phyloP scores from a whole-genome alignment of 1,140 invertebrate species.

The Arion vulgaris region DNA sequence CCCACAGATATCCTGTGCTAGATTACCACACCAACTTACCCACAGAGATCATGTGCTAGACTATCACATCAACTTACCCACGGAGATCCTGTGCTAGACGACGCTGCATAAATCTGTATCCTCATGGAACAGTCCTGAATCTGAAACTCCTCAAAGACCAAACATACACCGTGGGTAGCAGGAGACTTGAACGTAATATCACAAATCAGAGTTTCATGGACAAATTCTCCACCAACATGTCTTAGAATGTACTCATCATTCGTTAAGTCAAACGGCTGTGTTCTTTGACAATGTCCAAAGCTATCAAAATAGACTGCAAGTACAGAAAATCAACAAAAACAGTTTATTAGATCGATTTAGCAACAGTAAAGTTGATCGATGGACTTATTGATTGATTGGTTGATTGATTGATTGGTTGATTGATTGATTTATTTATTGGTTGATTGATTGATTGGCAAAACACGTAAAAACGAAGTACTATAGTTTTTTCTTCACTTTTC shows the following conservation, averaged over 20 bases:
- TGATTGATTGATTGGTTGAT: too few species aligned
- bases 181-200: constrained; percentile 1
- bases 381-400: too few species aligned
- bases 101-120: not conserved
- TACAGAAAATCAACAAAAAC: not conserved
- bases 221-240: not conserved
- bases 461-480: too few species aligned
- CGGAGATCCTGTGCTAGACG: not conserved
- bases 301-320: constrained; percentile 10
- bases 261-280: not conserved
- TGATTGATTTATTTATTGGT: too few species aligned
- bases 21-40: too few species aligned
- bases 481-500: too few species aligned
- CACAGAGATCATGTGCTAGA: too few species aligned
- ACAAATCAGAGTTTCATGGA: not conserved
- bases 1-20: too few species aligned
- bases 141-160: constrained; percentile 1
- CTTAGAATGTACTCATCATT: constrained; percentile 1
- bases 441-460: too few species aligned
- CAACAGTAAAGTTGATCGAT: too few species aligned
- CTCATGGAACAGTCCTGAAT: not conserved
- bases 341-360: too few species aligned
- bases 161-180: not conserved
- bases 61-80: not conserved
- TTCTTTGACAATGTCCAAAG: not conserved